Evolutionary conservation across 1,140 invertebrate genomes (phyloP), one percentile per base, ranked within the genome.

Genomic region (Saccostrea echinata): DNA sequence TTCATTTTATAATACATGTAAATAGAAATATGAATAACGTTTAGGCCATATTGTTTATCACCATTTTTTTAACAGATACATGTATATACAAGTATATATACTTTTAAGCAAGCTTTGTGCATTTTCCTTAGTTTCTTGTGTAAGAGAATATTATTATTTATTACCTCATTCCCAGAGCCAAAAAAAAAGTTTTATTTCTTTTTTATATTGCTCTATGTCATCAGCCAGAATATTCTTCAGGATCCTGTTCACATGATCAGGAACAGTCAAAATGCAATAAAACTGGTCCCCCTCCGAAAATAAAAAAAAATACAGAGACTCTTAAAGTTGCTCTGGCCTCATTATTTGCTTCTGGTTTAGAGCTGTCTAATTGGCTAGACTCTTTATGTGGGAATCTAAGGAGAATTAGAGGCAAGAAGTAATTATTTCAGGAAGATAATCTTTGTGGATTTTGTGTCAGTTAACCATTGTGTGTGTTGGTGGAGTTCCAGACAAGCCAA

Each of bases 371-470:
- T 76, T 76, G 68, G 68, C 27, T 76, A 76, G 68, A 76, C 68
- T 76, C 27, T 33, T 76, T 76, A 76, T 76, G 68, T 27, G 68
- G 68, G 9, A 30, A 76, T 76, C 68, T 30, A 30, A 27, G 13
- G 68, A 76, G 68, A 76, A 76, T 76, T 76, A 18, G 68, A 33
- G 68, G 68, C 68, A 76, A 76, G 13, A 76, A 16, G 68, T 76
- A 76, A 76, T 76, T 76, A 76, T 76, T 76, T 30, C 27, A 76
- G 68, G 27, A 76, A 76, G 68, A 30, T 76, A 76, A 76, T 76
- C 68, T 76, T 43, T 43, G 27, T 33, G 27, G 68, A 30, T 76
- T 43, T 76, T 76, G 11, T 76, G 68, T 30, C 27, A 30, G 27
- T 76, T 30, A 30, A 76, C 27, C 16, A 27, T 76, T 33, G 68